Evolutionary conservation across 2,113 vertebrate genomes (phyloP), one percentile per base, ranked within the genome.

Genomic region (Cyprinus carpio): DNA sequence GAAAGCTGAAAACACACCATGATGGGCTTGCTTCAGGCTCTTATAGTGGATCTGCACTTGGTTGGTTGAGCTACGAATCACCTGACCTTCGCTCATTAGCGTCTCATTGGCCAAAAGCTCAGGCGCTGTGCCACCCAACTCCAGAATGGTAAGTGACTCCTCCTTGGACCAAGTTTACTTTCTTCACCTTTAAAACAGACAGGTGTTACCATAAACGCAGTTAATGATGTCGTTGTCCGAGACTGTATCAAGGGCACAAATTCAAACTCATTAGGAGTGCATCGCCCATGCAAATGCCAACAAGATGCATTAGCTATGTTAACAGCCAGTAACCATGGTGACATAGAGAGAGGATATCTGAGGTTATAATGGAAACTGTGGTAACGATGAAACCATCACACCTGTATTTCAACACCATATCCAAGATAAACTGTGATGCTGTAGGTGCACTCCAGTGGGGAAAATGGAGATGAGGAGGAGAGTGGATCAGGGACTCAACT

Each of bases 321-420:
- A 75, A 37, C 18, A 15, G 34, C 5, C 5, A 80, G 76, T 82
- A 64, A 37, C 29, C 46, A 76, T 11, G 13, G 46, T 51, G 25
- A 74, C 29, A 37, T 20, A 65, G 15, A 62, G 18, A 79, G 34
- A 79, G 31, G 34, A 6, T 62, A 40, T 51, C 8, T 67, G 34
- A 69, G 58, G 67, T 37, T 74, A 64, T 37, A 82, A 46, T 12
- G 6, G 31, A n/a, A 60, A 81, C 7, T 9, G 16, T 16, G 25
- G 23, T 20, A 80, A 37, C 11, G 1, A 23, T 46, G 58, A 81
- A 16, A 9, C 37, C 12, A 31, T 29, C 31, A 71, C 90, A 97
- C 97, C 96, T 96, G 95, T 87, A 97, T 96, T 90, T 98, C 97
- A 86, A 98, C 96, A 27, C 96, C 97, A 0, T 97, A 97, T 31